phyloP scores from a whole-genome alignment of 2,888 invertebrate genomes.

The Hirtodrosophila alboralis region DNA sequence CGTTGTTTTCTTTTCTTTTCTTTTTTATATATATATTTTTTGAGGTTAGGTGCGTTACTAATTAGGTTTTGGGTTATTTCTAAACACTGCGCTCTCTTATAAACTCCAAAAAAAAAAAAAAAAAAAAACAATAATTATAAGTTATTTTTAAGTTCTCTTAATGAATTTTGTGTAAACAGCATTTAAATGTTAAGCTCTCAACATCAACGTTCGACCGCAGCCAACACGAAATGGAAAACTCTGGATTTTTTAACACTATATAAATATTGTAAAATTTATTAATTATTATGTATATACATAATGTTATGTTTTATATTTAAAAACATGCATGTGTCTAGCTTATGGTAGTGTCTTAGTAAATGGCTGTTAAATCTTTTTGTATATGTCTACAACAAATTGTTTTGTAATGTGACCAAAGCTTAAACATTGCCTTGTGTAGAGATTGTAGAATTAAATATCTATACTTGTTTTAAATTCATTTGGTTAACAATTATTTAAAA shows the following conservation, averaged over 20 bases:
- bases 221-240: no score
- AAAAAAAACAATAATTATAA: slow-evolving; percentile 24
- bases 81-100: slow-evolving; percentile 67
- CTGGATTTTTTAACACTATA: no score
- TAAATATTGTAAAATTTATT: slow-evolving; percentile 38
- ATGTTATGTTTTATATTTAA: slow-evolving; percentile 44
- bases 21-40: slow-evolving; percentile 26
- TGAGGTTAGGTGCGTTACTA: slow-evolving; percentile 71
- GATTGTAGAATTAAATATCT: background rate
- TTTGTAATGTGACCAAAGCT: slow-evolving; percentile 46
- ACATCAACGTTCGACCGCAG: slow-evolving; percentile 68
- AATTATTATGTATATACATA: slow-evolving; percentile 39
- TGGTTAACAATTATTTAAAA: no score
- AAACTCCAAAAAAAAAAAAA: slow-evolving; percentile 37
- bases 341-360: slow-evolving; percentile 68
- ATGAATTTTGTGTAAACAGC: slow-evolving; percentile 61
- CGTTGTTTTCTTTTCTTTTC: slow-evolving; percentile 31
- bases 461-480: no score
- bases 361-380: slow-evolving; percentile 49
- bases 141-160: slow-evolving; percentile 43
- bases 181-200: slow-evolving; percentile 57
- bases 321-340: slow-evolving; percentile 56
- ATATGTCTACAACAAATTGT: slow-evolving; percentile 28
- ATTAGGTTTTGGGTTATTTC: slow-evolving; percentile 72
- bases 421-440: slow-evolving; percentile 60